Evolutionary conservation across 1,140 invertebrate species (phyloP).

Genomic region (Scaptomyza montana): DNA sequence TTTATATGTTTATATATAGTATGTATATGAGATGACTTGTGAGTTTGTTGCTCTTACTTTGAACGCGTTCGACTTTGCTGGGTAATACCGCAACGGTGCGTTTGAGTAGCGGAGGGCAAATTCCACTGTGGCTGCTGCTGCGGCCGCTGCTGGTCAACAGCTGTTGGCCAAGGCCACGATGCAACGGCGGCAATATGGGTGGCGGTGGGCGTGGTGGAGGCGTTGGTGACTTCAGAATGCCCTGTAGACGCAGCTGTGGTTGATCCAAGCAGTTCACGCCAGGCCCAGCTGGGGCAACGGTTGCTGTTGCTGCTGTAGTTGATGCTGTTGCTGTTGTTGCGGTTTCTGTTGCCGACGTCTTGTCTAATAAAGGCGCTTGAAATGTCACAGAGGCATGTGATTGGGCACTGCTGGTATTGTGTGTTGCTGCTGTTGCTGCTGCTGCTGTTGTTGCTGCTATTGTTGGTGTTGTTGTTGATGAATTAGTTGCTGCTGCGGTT

Average conservation of each 20-base stretch:
- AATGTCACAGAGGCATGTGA: conserved; percentile 68
- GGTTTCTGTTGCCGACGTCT: conserved; percentile 30
- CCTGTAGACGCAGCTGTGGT: conserved; percentile 36
- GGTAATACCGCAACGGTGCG: conserved; percentile 51
- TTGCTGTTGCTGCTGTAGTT: conserved; percentile 39
- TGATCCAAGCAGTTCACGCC: conserved; percentile 44
- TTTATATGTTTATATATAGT: background rate
- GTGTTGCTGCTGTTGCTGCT: conserved; percentile 8
- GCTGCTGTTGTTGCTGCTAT: conserved; percentile 14
- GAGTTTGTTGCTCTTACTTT: conserved; percentile 68
- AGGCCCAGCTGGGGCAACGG: conserved; percentile 46
- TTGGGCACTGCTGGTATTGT: conserved; percentile 53
- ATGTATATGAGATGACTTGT: conserved; percentile 49
- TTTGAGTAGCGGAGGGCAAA: conserved; percentile 45
- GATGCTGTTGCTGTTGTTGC: conserved; percentile 10
- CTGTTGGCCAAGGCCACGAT: conserved; percentile 50
- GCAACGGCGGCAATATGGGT: conserved; percentile 53
- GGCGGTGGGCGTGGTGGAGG: conserved; percentile 69
- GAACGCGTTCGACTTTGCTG: conserved; percentile 62
- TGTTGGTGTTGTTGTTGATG: conserved; percentile 37
- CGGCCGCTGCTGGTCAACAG: conserved; percentile 15
- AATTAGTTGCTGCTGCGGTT: conserved; percentile 36
- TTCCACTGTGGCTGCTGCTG: conserved; percentile 22
- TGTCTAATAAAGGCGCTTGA: conserved; percentile 67
- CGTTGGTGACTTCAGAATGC: conserved; percentile 63